A percentile compares a stretch with the other conserved stretches of the same genome.
Conservation (phyloP, 2,797 vertebrate genomes). For the Neostethus bicornis region DNA sequence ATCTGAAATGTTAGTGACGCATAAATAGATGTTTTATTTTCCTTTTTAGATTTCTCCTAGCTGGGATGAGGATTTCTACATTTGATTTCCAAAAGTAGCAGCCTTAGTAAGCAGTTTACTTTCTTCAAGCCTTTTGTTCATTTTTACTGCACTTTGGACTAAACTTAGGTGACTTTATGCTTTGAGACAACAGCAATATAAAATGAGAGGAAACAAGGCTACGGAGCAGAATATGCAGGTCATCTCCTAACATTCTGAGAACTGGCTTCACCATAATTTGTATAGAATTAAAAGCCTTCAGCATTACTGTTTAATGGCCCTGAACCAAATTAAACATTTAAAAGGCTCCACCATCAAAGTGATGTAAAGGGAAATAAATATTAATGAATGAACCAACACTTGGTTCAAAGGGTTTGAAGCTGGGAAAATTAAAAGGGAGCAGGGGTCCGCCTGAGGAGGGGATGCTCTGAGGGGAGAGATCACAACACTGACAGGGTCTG, state of each 20-base stretch:
- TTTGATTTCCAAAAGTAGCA: too few relatives aligned
- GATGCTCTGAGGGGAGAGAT: conserved; percentile 15
- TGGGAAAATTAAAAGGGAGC: conserved; percentile 53
- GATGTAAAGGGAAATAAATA: conserved; percentile 69
- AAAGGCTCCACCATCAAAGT: conserved; percentile 64
- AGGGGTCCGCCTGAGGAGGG: conserved; percentile 31
- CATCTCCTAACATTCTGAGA: conserved; percentile 16
- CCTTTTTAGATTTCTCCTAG: too few relatives aligned
- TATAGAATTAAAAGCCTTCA: conserved; percentile 63
- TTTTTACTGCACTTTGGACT: neutral
- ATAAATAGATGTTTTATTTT: too few relatives aligned
- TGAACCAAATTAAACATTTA: conserved; percentile 73
- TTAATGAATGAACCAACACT: conserved; percentile 64
- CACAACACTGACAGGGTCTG: neutral
- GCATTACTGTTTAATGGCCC: conserved; percentile 70
- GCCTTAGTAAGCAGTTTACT: too few relatives aligned
- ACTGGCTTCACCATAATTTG: conserved; percentile 50
- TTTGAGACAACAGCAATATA: conserved; percentile 3
- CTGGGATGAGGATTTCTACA: too few relatives aligned
- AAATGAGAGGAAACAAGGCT: conserved; percentile 30
- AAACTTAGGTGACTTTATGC: neutral
- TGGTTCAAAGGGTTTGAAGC: conserved; percentile 57
- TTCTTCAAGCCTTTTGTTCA: neutral
- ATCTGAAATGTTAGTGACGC: too few relatives aligned
- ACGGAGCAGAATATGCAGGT: conserved; percentile 29